Evolutionary conservation across 2,888 invertebrate genomes (phyloP).

Genomic region (Diarsia brunnea): DNA sequence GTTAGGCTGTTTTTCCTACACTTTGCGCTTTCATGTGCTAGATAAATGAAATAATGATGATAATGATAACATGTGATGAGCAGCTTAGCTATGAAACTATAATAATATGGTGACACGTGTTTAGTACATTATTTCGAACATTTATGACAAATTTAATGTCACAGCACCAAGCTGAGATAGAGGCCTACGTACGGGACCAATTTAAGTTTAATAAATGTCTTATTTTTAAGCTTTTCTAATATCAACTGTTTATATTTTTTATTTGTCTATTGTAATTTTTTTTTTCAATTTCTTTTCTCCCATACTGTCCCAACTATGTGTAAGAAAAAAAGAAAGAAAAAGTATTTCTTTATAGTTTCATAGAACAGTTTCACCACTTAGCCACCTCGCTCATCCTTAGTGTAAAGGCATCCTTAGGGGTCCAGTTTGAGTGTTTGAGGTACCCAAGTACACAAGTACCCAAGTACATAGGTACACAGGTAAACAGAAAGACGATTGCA

Average conservation of each 20-base stretch:
- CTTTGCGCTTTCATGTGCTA: too few relatives aligned
- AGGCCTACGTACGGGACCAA: too few relatives aligned
- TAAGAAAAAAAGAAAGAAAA: too few relatives aligned
- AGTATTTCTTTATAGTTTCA: neutral
- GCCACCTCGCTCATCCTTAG: neutral
- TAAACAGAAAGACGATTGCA: conserved; percentile 69
- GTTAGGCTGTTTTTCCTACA: conserved; percentile 10
- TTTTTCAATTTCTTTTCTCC: too few relatives aligned
- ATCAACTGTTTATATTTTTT: too few relatives aligned
- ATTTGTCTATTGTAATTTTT: too few relatives aligned
- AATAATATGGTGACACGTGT: neutral
- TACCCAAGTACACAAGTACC: conserved; percentile 23
- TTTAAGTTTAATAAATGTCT: too few relatives aligned
- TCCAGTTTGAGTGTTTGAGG: conserved; percentile 55
- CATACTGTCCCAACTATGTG: too few relatives aligned
- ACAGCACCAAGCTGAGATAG: too few relatives aligned
- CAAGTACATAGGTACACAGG: conserved; percentile 28
- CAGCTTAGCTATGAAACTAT: neutral
- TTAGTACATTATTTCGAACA: neutral
- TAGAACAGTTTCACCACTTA: neutral
- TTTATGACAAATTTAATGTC: too few relatives aligned
- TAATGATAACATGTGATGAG: neutral
- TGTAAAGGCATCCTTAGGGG: neutral
- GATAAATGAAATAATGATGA: neutral
- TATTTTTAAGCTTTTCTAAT: too few relatives aligned